Percentiles rank a stretch among this genome's conserved stretches.
These are phyloP conservation scores for Scaeva pyrastri DNA, from an alignment of 2,888 invertebrate genomes.

Conservation along the genomic window DNA sequence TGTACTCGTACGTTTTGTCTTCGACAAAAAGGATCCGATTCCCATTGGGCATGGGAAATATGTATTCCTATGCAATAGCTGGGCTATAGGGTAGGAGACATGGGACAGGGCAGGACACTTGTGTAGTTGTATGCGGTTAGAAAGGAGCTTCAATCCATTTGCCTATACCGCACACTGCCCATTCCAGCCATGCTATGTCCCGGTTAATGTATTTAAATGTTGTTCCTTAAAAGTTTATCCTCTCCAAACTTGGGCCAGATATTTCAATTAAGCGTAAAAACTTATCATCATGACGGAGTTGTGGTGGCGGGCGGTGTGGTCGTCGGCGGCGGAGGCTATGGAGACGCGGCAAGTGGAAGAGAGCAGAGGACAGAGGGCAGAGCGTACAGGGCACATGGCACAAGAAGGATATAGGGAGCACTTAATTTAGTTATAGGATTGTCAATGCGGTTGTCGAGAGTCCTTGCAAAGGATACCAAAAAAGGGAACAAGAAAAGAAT, in stretches of 20 bases:
- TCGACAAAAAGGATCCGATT: background rate
- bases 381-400: no score
- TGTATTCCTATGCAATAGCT: background rate
- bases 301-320: background rate
- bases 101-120: background rate
- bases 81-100: background rate
- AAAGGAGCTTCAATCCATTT: constrained; percentile 12
- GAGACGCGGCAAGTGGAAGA: background rate
- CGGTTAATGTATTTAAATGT: constrained; percentile 73
- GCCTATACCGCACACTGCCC: background rate
- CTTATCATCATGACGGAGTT: constrained; percentile 52
- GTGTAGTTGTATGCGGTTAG: constrained; percentile 3
- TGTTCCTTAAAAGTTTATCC: constrained; percentile 73
- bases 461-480: constrained; percentile 33
- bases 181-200: constrained; percentile 37
- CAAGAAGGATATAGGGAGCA: constrained; percentile 27
- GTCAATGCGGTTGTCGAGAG: constrained; percentile 63
- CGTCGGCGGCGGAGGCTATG: background rate
- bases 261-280: constrained; percentile 73
- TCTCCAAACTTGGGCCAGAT: constrained; percentile 72
- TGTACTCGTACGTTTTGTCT: no score
- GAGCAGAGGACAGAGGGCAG: no score
- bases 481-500: constrained; percentile 11
- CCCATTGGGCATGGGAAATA: constrained; percentile 28
- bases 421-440: constrained; percentile 70